Evolutionary conservation across 2,888 invertebrate genomes (phyloP), one percentile per base, ranked within the genome.

Genomic region (Machimus rusticus): DNA sequence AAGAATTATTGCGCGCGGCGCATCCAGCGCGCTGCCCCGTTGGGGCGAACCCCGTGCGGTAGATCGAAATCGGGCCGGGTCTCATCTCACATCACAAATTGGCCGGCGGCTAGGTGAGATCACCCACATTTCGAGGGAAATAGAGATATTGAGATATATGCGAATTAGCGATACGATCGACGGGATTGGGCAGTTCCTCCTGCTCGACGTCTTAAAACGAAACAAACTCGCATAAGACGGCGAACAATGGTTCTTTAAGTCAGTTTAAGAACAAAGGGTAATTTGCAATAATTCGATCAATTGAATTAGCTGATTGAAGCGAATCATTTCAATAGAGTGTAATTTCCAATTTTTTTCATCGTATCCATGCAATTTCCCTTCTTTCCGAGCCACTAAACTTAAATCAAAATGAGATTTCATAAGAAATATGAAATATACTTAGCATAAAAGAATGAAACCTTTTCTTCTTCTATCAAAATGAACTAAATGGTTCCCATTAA

Each of bases 111-210:
- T 31, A 51, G 31, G 16, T 28, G 31, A 55, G 81, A 81, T 82
- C 82, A 57, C 82, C 82, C 82, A 82, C 82, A 82, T 57, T 16
- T 31, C 19, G 66, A 19, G 66, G 66, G 66, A 23, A 66, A 66
- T 66, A 28, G 23, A 66, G 66, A 66, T 28, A 23, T 39, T 39
- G 39, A 39, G 12, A 39, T 39, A 39, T 12, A 6, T 28, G 23
- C 14, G 19, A 23, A 23, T 66, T 23, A n/a, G 66, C 19, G 28
- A 12, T 66, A 28, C 28, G 28, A 66, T 66, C 66, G 66, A 66
- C 23, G 66, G 66, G 66, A 23, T 12, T 66, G 66, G 28, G 66
- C 66, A 28, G 28, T 66, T 66, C 66, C 23, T 9, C 66, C 28
- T 66, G 66, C 12, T 28, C 28, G 19, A 28, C 4, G 66, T 28